A percentile compares a stretch with the other conserved stretches of the same genome.
Conservation (phyloP, 2,888 invertebrate genomes). For the Ormia ochracea region DNA sequence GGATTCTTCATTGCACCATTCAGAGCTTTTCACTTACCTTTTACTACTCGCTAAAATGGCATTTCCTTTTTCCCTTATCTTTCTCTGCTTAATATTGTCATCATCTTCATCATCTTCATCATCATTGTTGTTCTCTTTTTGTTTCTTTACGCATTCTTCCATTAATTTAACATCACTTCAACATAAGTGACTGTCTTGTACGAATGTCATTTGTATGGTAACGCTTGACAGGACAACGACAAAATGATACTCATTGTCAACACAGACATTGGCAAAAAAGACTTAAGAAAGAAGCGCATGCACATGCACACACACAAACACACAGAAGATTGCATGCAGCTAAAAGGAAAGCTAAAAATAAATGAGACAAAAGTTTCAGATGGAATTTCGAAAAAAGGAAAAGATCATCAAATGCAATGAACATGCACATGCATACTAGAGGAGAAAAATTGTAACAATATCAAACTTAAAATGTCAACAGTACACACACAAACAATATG, state of each 20-base stretch:
- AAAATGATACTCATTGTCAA: conserved; percentile 63
- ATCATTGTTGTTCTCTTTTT: conserved; percentile 24
- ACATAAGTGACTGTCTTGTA: conserved; percentile 65
- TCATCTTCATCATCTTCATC: background rate
- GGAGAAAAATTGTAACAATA: conserved; percentile 53
- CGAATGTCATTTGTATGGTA: conserved; percentile 63
- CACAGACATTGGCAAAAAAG: conserved; percentile 61
- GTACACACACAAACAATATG: background rate
- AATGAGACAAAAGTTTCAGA: conserved; percentile 1
- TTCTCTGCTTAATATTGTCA: background rate
- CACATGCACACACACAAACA: background rate
- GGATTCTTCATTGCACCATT: background rate
- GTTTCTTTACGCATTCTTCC: conserved; percentile 56
- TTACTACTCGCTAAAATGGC: conserved; percentile 5
- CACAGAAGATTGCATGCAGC: background rate
- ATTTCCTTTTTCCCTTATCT: background rate
- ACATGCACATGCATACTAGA: background rate
- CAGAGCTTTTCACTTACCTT: background rate
- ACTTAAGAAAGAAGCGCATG: conserved; percentile 5
- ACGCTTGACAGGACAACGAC: conserved; percentile 62
- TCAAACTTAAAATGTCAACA: conserved; percentile 30
- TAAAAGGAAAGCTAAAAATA: conserved; percentile 12
- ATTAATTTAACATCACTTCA: conserved; percentile 63
- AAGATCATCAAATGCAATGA: background rate
- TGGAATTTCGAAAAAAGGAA: conserved; percentile 32